A percentile compares a stretch with the other conserved stretches of the same genome.
Conservation (phyloP, 2,113 vertebrate species). For the Muscicapa adusta region DNA sequence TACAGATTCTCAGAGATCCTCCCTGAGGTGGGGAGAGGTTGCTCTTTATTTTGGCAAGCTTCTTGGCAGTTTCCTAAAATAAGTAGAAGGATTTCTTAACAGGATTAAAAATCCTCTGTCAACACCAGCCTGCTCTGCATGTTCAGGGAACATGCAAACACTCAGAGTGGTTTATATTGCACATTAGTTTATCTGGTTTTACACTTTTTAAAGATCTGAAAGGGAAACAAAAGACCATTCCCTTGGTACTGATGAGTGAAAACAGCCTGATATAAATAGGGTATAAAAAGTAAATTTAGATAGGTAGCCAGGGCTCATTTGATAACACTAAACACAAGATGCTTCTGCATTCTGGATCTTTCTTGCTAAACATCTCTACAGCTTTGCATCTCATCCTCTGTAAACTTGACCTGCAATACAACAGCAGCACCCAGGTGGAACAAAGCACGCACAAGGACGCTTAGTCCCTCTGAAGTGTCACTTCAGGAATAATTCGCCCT, state of each 20-base stretch:
- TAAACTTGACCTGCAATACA: background rate
- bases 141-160: background rate
- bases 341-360: background rate
- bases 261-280: background rate
- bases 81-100: background rate
- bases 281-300: background rate
- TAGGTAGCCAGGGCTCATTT: background rate
- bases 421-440: background rate
- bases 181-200: background rate
- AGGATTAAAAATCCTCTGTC: background rate
- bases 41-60: conserved; percentile 9
- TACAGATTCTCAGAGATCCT: background rate
- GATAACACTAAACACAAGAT: background rate
- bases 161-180: background rate
- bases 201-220: background rate
- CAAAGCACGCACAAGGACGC: background rate
- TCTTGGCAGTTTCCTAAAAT: background rate
- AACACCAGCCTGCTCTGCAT: background rate
- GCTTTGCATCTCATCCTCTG: background rate
- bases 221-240: background rate
- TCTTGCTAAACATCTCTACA: background rate
- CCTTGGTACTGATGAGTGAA: background rate
- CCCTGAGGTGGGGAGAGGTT: background rate
- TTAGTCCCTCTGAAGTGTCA: background rate
- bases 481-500: background rate